Conservation (phyloP, 2,113 vertebrate genomes). For the Hepsetus odoe region DNA sequence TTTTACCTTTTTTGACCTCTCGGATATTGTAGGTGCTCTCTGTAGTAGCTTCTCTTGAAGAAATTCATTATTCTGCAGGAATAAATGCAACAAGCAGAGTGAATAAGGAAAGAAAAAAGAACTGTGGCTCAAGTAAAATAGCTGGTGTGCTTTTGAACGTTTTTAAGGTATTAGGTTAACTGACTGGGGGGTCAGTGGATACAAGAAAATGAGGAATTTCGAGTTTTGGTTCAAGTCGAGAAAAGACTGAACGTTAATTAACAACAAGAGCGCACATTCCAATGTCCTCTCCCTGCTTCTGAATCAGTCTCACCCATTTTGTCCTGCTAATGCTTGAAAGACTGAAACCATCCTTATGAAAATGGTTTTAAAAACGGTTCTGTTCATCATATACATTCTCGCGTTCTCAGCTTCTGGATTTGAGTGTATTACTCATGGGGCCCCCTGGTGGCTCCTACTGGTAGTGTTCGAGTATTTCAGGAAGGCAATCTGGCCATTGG, state of each 20-base stretch:
- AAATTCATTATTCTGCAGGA: conserved; percentile 89
- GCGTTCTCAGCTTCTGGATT: neutral
- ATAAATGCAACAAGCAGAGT: neutral
- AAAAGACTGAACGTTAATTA: neutral
- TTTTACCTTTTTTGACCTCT: conserved; percentile 91
- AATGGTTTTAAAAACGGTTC: no score
- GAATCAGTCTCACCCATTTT: neutral
- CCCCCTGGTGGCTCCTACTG: conserved; percentile 58
- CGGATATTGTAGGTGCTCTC: conserved; percentile 91
- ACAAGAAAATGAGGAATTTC: neutral
- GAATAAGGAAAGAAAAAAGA: conserved; percentile 23
- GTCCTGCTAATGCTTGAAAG: neutral
- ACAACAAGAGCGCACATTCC: neutral
- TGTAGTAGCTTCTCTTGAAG: conserved; percentile 91
- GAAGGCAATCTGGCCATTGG: no score
- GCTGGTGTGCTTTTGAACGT: neutral
- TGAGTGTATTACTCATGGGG: neutral
- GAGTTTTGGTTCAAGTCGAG: neutral
- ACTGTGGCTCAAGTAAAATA: neutral
- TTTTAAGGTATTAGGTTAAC: neutral
- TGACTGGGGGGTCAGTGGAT: neutral
- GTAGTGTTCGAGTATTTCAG: conserved; percentile 26
- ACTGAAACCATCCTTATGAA: neutral
- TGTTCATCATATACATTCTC: no score
- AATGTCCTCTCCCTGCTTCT: neutral